phyloP scores from a whole-genome alignment of 1,140 invertebrate genomes.

The Eumaeus atala region DNA sequence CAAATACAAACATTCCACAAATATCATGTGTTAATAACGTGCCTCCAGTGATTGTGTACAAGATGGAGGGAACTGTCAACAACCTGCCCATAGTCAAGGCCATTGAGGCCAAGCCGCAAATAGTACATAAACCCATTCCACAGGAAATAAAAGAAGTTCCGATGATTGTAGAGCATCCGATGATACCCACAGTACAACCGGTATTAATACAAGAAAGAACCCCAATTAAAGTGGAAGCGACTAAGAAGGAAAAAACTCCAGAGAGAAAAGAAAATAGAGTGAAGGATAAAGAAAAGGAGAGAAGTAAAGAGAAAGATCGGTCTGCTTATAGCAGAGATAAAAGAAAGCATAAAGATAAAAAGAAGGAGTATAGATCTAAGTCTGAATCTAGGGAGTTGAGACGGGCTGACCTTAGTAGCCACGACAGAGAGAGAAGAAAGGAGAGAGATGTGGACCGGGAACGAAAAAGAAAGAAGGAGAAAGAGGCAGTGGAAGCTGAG shows the following conservation, averaged over 20 bases:
- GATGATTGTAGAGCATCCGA: slow-evolving; percentile 25
- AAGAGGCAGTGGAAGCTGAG: slow-evolving; percentile 43
- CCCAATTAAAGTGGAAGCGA: slow-evolving; percentile 14
- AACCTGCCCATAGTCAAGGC: slow-evolving; percentile 37
- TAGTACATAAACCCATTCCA: slow-evolving; percentile 19
- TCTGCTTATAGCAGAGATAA: slow-evolving; percentile 38
- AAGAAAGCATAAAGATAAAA: slow-evolving; percentile 40
- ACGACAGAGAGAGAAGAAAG: slow-evolving; percentile 33
- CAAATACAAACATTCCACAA: slow-evolving; percentile 31
- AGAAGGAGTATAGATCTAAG: slow-evolving; percentile 45
- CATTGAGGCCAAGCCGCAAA: slow-evolving; percentile 28
- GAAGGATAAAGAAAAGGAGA: slow-evolving; percentile 26
- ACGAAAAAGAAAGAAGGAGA: slow-evolving; percentile 40
- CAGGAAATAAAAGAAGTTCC: slow-evolving; percentile 29
- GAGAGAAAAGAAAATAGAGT: slow-evolving; percentile 27
- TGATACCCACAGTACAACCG: background rate
- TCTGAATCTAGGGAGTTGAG: slow-evolving; percentile 39
- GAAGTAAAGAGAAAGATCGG: slow-evolving; percentile 22
- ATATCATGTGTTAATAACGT: slow-evolving; percentile 25
- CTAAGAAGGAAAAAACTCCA: slow-evolving; percentile 22
- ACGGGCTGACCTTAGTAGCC: slow-evolving; percentile 31
- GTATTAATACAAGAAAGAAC: slow-evolving; percentile 15
- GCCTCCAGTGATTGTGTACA: slow-evolving; percentile 52
- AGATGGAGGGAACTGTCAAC: slow-evolving; percentile 41
- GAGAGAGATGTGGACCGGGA: slow-evolving; percentile 28